A percentile compares a stretch with the other conserved stretches of the same genome.
phyloP scores from a whole-genome alignment of 1,140 invertebrate species.

The Papilio dardanus region DNA sequence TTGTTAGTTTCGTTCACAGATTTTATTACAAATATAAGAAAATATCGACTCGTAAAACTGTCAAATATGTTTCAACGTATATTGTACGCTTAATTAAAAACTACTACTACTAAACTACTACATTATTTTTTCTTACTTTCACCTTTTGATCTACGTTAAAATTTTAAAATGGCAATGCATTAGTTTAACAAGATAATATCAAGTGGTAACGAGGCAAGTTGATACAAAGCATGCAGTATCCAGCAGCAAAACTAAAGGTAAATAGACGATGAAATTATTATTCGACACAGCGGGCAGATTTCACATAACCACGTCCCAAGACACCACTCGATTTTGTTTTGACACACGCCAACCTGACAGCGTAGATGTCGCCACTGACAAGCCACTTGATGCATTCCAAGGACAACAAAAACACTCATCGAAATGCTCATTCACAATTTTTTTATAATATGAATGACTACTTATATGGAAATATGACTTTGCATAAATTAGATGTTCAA shows the following conservation, averaged over 20 bases:
- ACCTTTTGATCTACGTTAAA: no score
- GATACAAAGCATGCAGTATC: conserved; percentile 2
- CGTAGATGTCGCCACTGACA: conserved; percentile 53
- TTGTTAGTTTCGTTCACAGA: conserved; percentile 12
- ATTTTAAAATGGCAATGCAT: not conserved
- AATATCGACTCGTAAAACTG: not conserved
- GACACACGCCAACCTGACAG: conserved; percentile 69
- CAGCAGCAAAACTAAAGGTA: conserved; percentile 34
- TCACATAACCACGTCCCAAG: conserved; percentile 65
- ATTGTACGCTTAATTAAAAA: no score
- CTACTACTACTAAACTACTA: no score
- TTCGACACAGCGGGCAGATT: conserved; percentile 57
- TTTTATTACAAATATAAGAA: not conserved
- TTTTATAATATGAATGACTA: conserved; percentile 28
- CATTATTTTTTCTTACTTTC: no score
- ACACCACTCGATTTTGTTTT: conserved; percentile 79
- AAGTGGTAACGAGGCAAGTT: not conserved
- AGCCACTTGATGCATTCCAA: conserved; percentile 51
- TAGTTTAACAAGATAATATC: no score
- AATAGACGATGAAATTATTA: conserved; percentile 43
- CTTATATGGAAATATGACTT: conserved; percentile 27
- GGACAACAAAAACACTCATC: conserved; percentile 36
- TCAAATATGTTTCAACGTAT: no score
- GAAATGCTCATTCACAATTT: conserved; percentile 32
- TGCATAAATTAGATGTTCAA: conserved; percentile 20